Base-by-base conservation (phyloP, 2,888 invertebrate genomes). In the Bellardia pandia region DNA sequence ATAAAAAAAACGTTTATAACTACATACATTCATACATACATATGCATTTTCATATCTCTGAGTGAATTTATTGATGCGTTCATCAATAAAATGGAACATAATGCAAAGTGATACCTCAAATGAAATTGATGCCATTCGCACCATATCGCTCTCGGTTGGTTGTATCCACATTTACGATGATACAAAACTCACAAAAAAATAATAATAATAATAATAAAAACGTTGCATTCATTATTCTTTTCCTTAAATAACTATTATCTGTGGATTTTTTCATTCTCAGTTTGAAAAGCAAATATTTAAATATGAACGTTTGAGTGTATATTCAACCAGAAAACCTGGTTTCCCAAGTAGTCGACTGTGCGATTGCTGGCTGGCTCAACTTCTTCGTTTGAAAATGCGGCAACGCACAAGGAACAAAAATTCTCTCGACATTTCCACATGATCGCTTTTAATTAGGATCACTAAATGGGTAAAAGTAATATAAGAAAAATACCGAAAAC, bases 381-480 rank as follows among this genome's bases (percentile, higher is more conserved):
- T 74, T 79, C 58, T 14, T 42, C 42, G 66, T 51, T 42, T 78
- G 58, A 66, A 68, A 85, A 79, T 84, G 85, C 85, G 79, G 79
- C 85, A 85, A 69, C 69, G 78, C 64, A 76, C 69, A 86, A 80
- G 71, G 68, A 75, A 56, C 62, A 85, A 64, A 79, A 76, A 78
- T 64, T 68, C 83, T 81, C 75, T 81, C 86, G 78, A 89, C 86
- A 88, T 89, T 89, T 89, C 85, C 88, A 87, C 75, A 66, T 88
- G 89, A 88, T 89, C 89, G 71, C 82, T 89, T 89, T 89, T 85
- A 88, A 89, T 89, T 89, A 89, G 88, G 77, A 88, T 89, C 88
- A 89, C 66, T 83, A 60, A 75, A 75, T 76, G 62, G 62, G 68
- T 53, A 74, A 74, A 85, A 75, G 68, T 53, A 51, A 77, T 64